These are phyloP conservation scores for Helarctos malayanus DNA, from an alignment of 2,797 vertebrate species.

Conservation along the genomic window DNA sequence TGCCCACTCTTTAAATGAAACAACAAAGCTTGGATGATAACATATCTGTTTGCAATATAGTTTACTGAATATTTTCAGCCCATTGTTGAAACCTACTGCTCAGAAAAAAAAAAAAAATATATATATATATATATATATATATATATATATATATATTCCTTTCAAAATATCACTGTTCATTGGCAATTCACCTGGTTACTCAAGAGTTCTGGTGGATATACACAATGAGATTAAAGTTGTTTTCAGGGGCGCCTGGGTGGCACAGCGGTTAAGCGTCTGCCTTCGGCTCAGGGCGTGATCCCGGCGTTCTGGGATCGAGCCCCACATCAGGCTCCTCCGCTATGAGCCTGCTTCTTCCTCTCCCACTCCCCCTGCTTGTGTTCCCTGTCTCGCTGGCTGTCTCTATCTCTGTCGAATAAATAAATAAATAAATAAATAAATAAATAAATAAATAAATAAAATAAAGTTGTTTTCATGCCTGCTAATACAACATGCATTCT, in stretches of 20 bases:
- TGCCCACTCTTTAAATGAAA: neutral
- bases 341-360: no score
- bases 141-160: neutral
- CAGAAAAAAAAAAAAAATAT: neutral
- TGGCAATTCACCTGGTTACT: neutral
- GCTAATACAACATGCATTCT: neutral
- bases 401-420: no score
- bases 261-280: no score
- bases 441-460: no score
- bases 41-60: neutral
- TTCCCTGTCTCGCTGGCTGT: no score
- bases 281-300: no score
- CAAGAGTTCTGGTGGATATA: neutral
- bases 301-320: no score
- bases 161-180: neutral
- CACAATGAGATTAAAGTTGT: neutral
- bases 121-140: no score
- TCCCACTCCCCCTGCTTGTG: no score
- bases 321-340: no score
- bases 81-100: neutral
- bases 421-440: no score
- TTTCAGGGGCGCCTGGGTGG: neutral
- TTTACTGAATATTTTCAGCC: neutral
- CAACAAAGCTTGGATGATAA: neutral
- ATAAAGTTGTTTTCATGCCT: neutral